A percentile compares a stretch with the other conserved stretches of the same genome.
Evolutionary conservation across 2,888 invertebrate species (phyloP).

Genomic region (Fragum whitleyi): DNA sequence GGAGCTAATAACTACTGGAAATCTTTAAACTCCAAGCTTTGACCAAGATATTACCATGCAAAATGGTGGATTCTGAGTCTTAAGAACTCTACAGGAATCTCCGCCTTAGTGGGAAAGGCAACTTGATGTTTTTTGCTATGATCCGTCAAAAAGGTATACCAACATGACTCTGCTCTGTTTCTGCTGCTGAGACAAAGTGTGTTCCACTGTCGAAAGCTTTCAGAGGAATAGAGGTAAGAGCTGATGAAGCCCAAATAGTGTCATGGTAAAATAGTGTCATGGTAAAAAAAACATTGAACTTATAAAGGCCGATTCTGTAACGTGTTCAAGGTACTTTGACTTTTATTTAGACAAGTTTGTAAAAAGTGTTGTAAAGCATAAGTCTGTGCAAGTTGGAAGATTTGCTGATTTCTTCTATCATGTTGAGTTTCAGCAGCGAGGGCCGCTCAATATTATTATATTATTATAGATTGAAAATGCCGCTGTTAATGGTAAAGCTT

Average conservation of each 20-base stretch:
- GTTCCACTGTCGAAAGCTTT: conserved; percentile 37
- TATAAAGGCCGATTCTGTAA: conserved; percentile 63
- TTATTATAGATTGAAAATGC: conserved; percentile 52
- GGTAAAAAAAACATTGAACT: conserved; percentile 50
- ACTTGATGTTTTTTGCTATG: conserved; percentile 47
- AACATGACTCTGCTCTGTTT: conserved; percentile 31
- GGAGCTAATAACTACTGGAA: conserved; percentile 41
- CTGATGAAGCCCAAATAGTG: conserved; percentile 30
- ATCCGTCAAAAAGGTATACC: conserved; percentile 48
- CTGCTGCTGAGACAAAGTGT: conserved; percentile 53
- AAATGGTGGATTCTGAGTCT: conserved; percentile 58
- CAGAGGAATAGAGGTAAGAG: conserved; percentile 1
- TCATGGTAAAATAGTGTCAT: conserved; percentile 57
- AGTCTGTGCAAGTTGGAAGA: conserved; percentile 48
- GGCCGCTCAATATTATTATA: conserved; percentile 58
- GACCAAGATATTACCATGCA: conserved; percentile 50
- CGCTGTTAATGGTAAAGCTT: conserved; percentile 36
- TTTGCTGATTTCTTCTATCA: conserved; percentile 61
- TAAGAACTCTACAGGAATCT: conserved; percentile 52
- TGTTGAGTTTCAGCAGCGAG: conserved; percentile 65
- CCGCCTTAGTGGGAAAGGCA: conserved; percentile 52
- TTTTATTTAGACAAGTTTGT: conserved; percentile 52
- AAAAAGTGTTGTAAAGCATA: conserved; percentile 42
- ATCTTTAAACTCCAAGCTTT: conserved; percentile 33
- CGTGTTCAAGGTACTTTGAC: conserved; percentile 63